Evolutionary conservation across 2,797 vertebrate species (phyloP).

Genomic region (Siniperca undulata): DNA sequence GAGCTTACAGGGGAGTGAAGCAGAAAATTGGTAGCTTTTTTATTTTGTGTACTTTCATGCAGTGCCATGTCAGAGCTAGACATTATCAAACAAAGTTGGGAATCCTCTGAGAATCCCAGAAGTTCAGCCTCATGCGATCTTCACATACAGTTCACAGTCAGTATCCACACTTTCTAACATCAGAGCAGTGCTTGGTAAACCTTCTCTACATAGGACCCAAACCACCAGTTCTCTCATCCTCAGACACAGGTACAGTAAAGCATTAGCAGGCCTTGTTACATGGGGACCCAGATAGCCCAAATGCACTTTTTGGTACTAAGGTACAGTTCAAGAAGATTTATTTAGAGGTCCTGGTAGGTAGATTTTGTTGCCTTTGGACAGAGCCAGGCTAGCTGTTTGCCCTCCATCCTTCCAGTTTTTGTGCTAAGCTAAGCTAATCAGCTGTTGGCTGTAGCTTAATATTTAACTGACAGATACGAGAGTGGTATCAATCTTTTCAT

Average conservation of each 20-base stretch:
- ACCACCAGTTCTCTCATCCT: not conserved
- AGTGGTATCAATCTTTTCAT: not conserved
- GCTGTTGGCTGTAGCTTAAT: not conserved
- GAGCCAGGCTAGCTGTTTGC: not conserved
- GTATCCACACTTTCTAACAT: not conserved
- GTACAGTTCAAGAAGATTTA: not conserved
- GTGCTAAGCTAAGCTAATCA: not conserved
- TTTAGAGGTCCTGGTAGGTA: not conserved
- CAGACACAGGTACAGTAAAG: not conserved
- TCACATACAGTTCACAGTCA: not conserved
- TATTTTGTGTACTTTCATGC: not conserved
- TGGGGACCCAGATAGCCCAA: not conserved
- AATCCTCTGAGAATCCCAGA: not conserved
- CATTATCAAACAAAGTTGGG: not conserved
- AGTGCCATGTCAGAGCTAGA: not conserved
- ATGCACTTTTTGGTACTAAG: not conserved
- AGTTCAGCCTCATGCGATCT: not conserved
- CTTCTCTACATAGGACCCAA: not conserved
- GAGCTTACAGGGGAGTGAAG: not conserved
- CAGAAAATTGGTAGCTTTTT: not conserved
- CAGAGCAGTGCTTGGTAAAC: not conserved
- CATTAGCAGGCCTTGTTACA: not conserved
- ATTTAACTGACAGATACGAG: not conserved
- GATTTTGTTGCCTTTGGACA: not conserved
- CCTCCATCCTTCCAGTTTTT: not conserved